Evolutionary conservation across 2,797 vertebrate genomes (phyloP).

Genomic region (Epinephelus awoara): DNA sequence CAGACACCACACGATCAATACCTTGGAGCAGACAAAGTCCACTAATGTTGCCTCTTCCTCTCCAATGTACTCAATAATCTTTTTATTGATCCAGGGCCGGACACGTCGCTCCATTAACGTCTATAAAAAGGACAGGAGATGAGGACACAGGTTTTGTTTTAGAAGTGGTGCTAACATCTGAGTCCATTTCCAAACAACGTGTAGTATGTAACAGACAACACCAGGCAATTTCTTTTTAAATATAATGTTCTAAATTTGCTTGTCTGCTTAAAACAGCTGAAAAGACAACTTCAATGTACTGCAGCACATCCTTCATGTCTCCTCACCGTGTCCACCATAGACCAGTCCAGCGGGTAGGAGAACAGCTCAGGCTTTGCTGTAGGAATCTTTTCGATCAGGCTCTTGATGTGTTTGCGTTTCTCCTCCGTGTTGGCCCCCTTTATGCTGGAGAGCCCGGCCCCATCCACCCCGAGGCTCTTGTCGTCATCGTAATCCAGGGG

Average conservation of each 20-base stretch:
- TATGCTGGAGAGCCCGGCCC: constrained; percentile 79
- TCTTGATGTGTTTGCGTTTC: constrained; percentile 99
- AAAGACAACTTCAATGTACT: not conserved
- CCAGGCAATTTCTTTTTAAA: not conserved
- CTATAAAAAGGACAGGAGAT: constrained; percentile 72
- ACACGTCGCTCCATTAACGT: constrained; percentile 97
- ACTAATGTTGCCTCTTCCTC: constrained; percentile 98
- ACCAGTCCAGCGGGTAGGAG: constrained; percentile 96
- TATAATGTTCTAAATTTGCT: not conserved
- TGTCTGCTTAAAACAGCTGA: not conserved
- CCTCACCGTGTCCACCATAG: constrained; percentile 87
- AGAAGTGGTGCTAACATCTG: not conserved
- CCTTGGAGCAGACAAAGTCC: constrained; percentile 99
- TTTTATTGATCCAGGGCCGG: constrained; percentile 99
- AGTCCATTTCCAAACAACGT: too few species aligned
- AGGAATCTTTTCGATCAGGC: constrained; percentile 98
- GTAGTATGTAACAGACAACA: too few species aligned
- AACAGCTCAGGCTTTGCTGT: constrained; percentile 98
- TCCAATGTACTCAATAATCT: constrained; percentile 99
- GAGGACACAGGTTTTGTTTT: not conserved
- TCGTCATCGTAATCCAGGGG: constrained; percentile 98
- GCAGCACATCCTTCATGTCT: not conserved
- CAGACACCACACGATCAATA: constrained; percentile 60
- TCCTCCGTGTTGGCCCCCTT: constrained; percentile 97
- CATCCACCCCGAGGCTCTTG: constrained; percentile 87